Base-by-base conservation (phyloP, 2,888 invertebrate species). In the Eurytoma californica region DNA sequence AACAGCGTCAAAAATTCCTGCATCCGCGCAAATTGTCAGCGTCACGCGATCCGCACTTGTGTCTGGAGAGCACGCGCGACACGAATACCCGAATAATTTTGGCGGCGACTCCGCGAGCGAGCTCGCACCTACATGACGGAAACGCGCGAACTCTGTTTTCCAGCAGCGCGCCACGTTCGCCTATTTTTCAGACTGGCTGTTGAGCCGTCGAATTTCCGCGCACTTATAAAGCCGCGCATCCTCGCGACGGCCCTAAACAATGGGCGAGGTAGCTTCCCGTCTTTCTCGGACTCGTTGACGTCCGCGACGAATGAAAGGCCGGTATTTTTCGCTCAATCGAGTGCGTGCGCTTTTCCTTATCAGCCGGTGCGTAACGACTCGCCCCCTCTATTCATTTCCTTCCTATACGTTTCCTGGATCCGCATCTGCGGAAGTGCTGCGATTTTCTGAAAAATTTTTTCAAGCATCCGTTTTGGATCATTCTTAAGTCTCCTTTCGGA, bases 291-390 rank as follows among this genome's bases (percentile, higher is more conserved):
- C 39, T 39, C 39, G 39, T 39, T 39, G 39, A 39, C 39, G 57
- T 49, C 68, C 20, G 20, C n/a, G 39, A 16, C 66, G 30, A 18
- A n/a, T 66, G 79, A 73, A 79, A 81, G 76, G 61, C 69, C 68
- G 57, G 4, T 63, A 70, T 70, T 81, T 73, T 77, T 67, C 72
- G 77, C 77, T 79, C 77, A 74, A 77, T 77, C 81, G 77, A 76
- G n/a, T 67, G 47, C 58, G 20, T 67, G 70, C 30, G 73, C 77
- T 74, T 81, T 81, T 79, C 77, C 77, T 77, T 67, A 24, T 66
- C 63, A 79, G 61, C 3, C 77, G 57, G 24, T 79, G 81, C 81
- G 74, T 79, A 57, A 79, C 72, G 65, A 30, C 18, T 28, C 57
- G 28, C 53, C n/a, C 53, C 58, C 47, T 16, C 30, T 30, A 14